A percentile compares a stretch with the other conserved stretches of the same genome.
Evolutionary conservation across 1,140 invertebrate species (phyloP).

Genomic region (Pantala flavescens): DNA sequence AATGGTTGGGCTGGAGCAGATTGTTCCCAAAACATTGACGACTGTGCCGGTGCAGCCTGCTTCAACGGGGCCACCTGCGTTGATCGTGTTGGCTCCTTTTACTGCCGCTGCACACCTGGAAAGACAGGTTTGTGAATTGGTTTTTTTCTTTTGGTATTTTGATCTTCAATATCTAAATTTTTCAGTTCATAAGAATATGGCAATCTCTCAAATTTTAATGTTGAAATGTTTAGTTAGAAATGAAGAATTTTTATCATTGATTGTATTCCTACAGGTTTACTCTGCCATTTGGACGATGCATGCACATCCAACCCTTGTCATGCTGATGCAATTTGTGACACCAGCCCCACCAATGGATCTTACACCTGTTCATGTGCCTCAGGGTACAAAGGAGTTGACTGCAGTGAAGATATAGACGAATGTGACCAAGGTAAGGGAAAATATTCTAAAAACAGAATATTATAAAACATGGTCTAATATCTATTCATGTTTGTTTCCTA

Average conservation of each 20-base stretch:
- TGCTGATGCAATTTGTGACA: conserved; percentile 86
- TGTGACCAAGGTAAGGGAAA: conserved; percentile 70
- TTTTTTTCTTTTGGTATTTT: too few species aligned
- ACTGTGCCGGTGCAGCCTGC: conserved; percentile 84
- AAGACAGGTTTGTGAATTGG: conserved; percentile 67
- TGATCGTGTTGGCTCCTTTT: conserved; percentile 86
- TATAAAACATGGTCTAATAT: too few species aligned
- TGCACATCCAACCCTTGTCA: conserved; percentile 95
- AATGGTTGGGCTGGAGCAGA: conserved; percentile 88
- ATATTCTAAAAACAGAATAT: neutral
- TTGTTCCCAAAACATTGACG: conserved; percentile 87
- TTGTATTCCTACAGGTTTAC: conserved; percentile 46
- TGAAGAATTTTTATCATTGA: conserved; percentile 20
- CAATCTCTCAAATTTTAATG: too few species aligned
- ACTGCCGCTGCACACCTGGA: conserved; percentile 88
- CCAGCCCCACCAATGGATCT: conserved; percentile 87
- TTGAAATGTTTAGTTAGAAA: neutral
- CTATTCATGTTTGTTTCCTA: too few species aligned
- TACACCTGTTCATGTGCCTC: conserved; percentile 87
- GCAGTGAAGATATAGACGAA: conserved; percentile 89
- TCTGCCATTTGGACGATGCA: conserved; percentile 93
- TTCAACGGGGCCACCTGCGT: conserved; percentile 95
- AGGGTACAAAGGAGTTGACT: conserved; percentile 82
- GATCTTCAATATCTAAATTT: too few species aligned
- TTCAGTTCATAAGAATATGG: too few species aligned